Conservation (phyloP, 2,113 vertebrate species). For the Urocolius indicus region DNA sequence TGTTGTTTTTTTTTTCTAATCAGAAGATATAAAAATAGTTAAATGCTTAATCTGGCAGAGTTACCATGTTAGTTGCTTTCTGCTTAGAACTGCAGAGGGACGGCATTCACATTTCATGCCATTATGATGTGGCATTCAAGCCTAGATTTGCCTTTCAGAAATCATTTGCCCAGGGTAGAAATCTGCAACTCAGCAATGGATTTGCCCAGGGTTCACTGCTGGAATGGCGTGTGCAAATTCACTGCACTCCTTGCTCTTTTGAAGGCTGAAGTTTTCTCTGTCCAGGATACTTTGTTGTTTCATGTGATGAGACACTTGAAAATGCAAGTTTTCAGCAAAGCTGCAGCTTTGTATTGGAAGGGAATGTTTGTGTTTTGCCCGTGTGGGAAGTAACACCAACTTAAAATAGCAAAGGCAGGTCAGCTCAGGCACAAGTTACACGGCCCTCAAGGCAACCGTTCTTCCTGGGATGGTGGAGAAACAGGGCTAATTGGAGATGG, state of each 20-base stretch:
- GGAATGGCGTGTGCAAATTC: background rate
- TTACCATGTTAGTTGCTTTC: background rate
- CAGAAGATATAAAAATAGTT: background rate
- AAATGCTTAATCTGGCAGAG: background rate
- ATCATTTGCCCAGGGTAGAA: background rate
- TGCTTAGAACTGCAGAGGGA: background rate
- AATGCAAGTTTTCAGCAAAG: background rate
- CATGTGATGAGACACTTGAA: background rate
- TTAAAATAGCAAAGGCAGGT: background rate
- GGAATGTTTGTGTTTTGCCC: background rate
- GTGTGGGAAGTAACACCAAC: rapidly evolving
- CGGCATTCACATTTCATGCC: background rate
- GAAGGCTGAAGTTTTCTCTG: background rate
- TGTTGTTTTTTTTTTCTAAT: background rate
- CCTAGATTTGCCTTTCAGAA: background rate
- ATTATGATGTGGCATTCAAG: background rate
- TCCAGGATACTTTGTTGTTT: background rate
- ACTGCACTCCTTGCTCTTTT: background rate
- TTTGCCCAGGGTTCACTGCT: background rate
- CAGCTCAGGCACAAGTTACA: background rate
- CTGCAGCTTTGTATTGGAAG: background rate
- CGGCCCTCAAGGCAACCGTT: background rate
- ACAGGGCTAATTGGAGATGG: background rate
- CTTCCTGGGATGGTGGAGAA: background rate
- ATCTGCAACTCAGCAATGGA: background rate